Base-by-base conservation (phyloP, 2,113 vertebrate genomes). In the Anguilla japonica region DNA sequence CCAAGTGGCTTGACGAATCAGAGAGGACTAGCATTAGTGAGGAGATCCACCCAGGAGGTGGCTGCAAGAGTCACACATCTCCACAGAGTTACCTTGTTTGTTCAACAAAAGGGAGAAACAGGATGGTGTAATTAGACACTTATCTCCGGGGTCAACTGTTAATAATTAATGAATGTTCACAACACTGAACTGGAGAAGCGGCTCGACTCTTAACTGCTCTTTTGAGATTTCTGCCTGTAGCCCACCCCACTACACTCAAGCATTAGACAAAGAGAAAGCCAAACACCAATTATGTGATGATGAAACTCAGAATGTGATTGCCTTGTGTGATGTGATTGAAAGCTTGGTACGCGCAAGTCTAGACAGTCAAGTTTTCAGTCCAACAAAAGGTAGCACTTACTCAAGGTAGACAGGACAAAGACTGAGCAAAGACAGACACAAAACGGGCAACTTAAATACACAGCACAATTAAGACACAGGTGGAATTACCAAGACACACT, bases 91-190 rank as follows among this genome's bases (percentile, higher is more conserved):
- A 84, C 87, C 87, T 87, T 90, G 93, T 93, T 93, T 91, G 82
- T 18, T 88, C 92, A 93, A 91, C 90, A 92, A 87, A 85, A 79
- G 60, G 85, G 80, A 88, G 85, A 82, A 88, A 34, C 89, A 40
- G 41, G 82, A 56, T 89, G 92, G 87, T 90, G 85, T 88, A 92
- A 93, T 88, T 84, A 87, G 63, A n/a, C 50, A n/a, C 63, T 79
- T 71, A 22, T 87, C 86, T 86, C 82, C 16, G 85, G 85, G 89
- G 86, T 79, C 29, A 89, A 26, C 79, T 14, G 91, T 93, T 93
- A 94, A 93, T 93, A 82, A 94, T 94, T 87, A 90, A 89, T 78
- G 63, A 86, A 83, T 87, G 88, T 87, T 89, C 88, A 92, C 91
- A 34, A 34, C 87, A 88, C 86, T 90, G 86, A 91, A 67, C 88